Base-by-base conservation (phyloP, 2,113 vertebrate species). In the Henicopernis longicauda region DNA sequence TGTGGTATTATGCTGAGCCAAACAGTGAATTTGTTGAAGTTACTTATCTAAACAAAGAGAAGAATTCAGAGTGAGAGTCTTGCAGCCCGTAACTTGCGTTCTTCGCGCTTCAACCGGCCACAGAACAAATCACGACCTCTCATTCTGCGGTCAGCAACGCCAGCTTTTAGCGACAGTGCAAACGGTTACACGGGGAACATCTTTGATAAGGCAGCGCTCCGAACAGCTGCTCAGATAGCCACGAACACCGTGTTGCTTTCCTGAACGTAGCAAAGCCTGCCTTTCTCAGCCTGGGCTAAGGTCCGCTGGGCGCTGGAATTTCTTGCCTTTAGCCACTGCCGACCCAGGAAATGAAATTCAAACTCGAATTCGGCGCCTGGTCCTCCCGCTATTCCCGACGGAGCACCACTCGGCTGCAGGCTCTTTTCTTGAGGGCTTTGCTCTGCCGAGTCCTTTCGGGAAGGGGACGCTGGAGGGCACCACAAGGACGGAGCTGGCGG, bases 391-490 rank as follows among this genome's bases (percentile, higher is more conserved):
- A 0, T 72, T 57, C 72, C 38, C 45, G 2, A 1, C 0, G 59
- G 36, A 69, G 45, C 62, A 38, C 34, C 26, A 0, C 26, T 8
- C 4, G 52, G 52, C 1, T 1, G 8, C 18, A 12, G 36, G 4
- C 36, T 25, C 38, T 44, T 23, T 42, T 10, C 50, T 3, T 0
- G 6, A 19, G 44, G 40, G 40, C 29, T 67, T 31, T 34, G 25
- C 54, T 70, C 29, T 27, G 20, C 45, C 3, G 61, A 19, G 26
- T 15, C 31, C 44, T 93, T 89, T 17, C 42, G 5, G 42, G 44
- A 27, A 74, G 50, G 40, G 50, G 74, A 77, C 97, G 11, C 95
- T 87, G 94, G 97, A 89, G 95, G 97, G 94, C 97, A 93, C 42
- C 94, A 88, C 61, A 31, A 82, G 86, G 57, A 57, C 21, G n/a